A percentile compares a stretch with the other conserved stretches of the same genome.
Conservation (phyloP, 2,113 vertebrate species). For the Pedionomus torquatus region DNA sequence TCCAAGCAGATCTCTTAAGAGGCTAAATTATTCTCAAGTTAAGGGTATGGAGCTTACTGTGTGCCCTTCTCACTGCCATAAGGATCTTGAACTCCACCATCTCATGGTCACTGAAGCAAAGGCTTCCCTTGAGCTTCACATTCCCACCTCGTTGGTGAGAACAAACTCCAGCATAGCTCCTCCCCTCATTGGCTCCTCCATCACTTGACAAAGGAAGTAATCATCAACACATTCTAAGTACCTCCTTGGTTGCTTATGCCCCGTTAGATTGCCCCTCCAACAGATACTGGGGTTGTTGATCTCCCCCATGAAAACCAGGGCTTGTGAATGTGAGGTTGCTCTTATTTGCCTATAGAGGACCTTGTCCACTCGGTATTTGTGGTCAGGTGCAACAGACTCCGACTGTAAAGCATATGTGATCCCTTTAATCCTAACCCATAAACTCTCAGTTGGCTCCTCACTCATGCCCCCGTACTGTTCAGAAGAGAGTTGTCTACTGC, state of each 20-base stretch:
- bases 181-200: not conserved
- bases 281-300: not conserved
- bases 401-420: not conserved
- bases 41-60: not conserved
- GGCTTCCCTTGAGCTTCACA: not conserved
- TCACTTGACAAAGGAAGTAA: not conserved
- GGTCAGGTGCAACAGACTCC: not conserved
- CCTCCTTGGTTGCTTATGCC: not conserved
- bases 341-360: not conserved
- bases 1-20: not conserved
- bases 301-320: not conserved
- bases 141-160: not conserved
- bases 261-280: not conserved
- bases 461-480: not conserved
- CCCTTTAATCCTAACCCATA: not conserved
- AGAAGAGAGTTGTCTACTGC: not conserved
- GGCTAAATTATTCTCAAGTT: not conserved
- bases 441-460: not conserved
- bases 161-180: not conserved
- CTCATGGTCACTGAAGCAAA: not conserved
- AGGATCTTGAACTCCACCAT: not conserved
- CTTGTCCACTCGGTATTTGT: not conserved
- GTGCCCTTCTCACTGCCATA: not conserved
- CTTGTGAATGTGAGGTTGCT: not conserved
- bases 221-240: not conserved